phyloP scores from a whole-genome alignment of 2,113 vertebrate species.

The Sebastes fasciatus region DNA sequence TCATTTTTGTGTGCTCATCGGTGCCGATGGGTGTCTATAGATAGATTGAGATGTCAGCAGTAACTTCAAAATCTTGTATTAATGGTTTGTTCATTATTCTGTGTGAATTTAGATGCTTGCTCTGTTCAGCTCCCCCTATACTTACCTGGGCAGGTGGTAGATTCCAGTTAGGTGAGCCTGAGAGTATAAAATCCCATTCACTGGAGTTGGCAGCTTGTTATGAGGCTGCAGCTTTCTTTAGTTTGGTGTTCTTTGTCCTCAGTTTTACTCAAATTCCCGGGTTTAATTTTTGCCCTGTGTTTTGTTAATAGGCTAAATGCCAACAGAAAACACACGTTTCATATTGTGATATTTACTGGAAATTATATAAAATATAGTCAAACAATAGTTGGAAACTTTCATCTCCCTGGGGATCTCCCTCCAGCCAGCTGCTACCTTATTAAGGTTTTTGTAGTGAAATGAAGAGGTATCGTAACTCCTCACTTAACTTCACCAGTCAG shows the following conservation, averaged over 20 bases:
- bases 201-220: background rate
- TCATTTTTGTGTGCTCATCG: background rate
- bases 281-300: background rate
- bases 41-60: background rate
- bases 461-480: too few species aligned
- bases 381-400: too few species aligned
- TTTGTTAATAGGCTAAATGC: too few species aligned
- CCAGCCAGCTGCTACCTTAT: too few species aligned
- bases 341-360: too few species aligned
- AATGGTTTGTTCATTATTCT: background rate
- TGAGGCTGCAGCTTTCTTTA: background rate
- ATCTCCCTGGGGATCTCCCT: too few species aligned
- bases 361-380: too few species aligned
- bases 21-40: background rate
- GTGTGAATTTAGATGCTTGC: background rate
- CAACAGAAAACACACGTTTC: too few species aligned
- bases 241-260: background rate
- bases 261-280: background rate
- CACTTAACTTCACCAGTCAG: too few species aligned
- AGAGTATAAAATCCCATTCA: background rate
- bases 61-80: conserved; percentile 8
- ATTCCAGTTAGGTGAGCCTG: background rate
- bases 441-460: too few species aligned
- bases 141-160: background rate
- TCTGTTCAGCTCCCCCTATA: background rate